Evolutionary conservation across 2,888 invertebrate species (phyloP), one percentile per base, ranked within the genome.

Genomic region (Cheiracanthium punctorium): DNA sequence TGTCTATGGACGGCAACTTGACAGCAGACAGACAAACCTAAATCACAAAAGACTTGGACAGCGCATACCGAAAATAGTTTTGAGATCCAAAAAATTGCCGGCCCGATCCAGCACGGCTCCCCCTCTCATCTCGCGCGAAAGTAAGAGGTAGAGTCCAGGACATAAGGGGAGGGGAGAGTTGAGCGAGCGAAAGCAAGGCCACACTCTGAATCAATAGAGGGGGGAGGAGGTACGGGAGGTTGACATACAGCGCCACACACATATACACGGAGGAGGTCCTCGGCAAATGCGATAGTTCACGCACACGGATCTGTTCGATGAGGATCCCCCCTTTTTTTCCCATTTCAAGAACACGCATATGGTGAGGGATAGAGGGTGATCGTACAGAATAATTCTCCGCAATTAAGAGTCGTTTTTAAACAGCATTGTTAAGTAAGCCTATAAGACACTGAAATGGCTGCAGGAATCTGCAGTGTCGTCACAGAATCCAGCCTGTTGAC

Each of bases 121-220:
- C 67, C 30, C n/a, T 17, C 4, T n/a, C 5, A 48, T 48, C 30
- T 5, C 48, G 14, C 29, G n/a, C 72, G 30, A 2, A n/a, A 58
- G 29, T 48, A 41, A 65, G 73, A 29, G 72, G 72, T 80, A 2
- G 7, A 43, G 80, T 65, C 41, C 80, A 30, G 65, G 43, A 41
- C 43, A 29, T 12, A 20, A 37, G 48, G 65, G 30, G 52, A 32
- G 37, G 58, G 65, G 71, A 20, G 24, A 33, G 37, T n/a, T 32
- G 10, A 48, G 17, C 32, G 76, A 52, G 72, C 14, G 69, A 67
- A 75, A 75, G 74, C 69, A 48, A 65, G 73, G 75, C 75, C 69
- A 70, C 20, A 75, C 82, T 58, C 32, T 64, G 74, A 76, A 82
- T 82, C 82, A 82, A 82, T 82, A 82, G 82, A 69, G 64, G 69